phyloP scores from a whole-genome alignment of 1,140 invertebrate genomes.

The Philaenus spumarius region DNA sequence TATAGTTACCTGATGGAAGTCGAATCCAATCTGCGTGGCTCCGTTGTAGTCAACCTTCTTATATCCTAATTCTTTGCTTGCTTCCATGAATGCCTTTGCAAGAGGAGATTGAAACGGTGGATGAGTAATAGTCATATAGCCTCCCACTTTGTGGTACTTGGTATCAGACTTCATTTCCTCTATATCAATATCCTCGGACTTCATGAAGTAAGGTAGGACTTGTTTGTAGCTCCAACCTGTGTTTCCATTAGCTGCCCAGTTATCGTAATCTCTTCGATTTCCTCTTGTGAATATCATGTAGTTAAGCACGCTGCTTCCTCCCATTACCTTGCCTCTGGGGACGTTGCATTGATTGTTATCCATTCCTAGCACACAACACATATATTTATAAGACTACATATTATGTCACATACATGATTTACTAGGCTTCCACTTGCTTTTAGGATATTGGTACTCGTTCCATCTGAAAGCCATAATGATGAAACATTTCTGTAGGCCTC shows the following conservation, averaged over 20 bases:
- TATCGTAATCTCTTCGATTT: slow-evolving; percentile 63
- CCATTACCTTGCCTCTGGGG: slow-evolving; percentile 29
- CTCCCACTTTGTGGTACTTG: slow-evolving; percentile 44
- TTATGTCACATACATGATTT: no score
- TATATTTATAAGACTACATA: no score
- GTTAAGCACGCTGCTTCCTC: slow-evolving; percentile 44
- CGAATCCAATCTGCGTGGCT: slow-evolving; percentile 42
- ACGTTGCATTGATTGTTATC: slow-evolving; percentile 24
- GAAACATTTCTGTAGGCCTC: no score
- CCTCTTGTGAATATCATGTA: slow-evolving; percentile 83
- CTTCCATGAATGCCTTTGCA: slow-evolving; percentile 42
- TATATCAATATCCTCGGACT: slow-evolving; percentile 62
- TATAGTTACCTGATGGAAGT: slow-evolving; percentile 43
- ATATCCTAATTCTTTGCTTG: slow-evolving; percentile 45
- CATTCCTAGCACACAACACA: no score
- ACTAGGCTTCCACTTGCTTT: no score
- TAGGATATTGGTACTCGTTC: no score
- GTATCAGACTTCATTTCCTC: slow-evolving; percentile 43
- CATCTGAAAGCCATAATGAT: no score
- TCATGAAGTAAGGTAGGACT: slow-evolving; percentile 76
- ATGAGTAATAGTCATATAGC: slow-evolving; percentile 36
- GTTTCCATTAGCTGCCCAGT: slow-evolving; percentile 58
- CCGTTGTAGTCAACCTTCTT: slow-evolving; percentile 48
- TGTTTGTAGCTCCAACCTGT: slow-evolving; percentile 69
- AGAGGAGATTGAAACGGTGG: slow-evolving; percentile 41